These are phyloP conservation scores for Beroe ovata DNA, from an alignment of 37 sponge, comb jelly and placozoan species.

Conservation along the genomic window DNA sequence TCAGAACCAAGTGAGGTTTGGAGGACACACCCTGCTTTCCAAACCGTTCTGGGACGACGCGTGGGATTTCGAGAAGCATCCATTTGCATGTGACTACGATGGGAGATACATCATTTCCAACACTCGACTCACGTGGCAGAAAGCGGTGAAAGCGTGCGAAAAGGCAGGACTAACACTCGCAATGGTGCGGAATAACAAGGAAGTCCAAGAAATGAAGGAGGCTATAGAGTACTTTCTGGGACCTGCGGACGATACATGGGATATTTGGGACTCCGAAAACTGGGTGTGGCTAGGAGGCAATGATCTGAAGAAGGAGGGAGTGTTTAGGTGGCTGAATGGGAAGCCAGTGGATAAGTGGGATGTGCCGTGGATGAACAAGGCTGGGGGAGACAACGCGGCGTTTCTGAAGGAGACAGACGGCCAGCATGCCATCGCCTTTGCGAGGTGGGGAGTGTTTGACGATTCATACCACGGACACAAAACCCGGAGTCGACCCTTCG, in stretches of 20 bases:
- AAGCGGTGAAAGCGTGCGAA: not conserved
- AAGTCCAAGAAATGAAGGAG: not conserved
- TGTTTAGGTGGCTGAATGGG: slow-evolving; percentile 8
- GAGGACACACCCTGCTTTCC: no score
- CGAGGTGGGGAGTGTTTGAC: not conserved
- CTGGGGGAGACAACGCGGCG: not conserved
- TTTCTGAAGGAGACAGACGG: not conserved
- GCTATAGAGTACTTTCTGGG: slow-evolving; percentile 46
- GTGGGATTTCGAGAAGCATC: not conserved
- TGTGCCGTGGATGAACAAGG: not conserved
- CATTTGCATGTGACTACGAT: not conserved
- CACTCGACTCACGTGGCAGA: not conserved
- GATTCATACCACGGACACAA: not conserved
- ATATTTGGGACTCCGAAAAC: not conserved
- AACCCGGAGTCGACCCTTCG: not conserved
- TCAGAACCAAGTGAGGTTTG: not conserved
- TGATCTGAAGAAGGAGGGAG: slow-evolving; percentile 19
- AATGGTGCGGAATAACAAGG: not conserved
- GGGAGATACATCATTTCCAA: not conserved
- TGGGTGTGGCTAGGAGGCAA: slow-evolving; percentile 53
- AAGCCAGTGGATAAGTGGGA: not conserved
- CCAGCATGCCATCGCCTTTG: not conserved
- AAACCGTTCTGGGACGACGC: not conserved
- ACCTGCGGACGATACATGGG: not conserved
- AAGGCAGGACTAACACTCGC: not conserved